Conservation (phyloP, 2,113 vertebrate species). For the Hemiprocne comata region DNA sequence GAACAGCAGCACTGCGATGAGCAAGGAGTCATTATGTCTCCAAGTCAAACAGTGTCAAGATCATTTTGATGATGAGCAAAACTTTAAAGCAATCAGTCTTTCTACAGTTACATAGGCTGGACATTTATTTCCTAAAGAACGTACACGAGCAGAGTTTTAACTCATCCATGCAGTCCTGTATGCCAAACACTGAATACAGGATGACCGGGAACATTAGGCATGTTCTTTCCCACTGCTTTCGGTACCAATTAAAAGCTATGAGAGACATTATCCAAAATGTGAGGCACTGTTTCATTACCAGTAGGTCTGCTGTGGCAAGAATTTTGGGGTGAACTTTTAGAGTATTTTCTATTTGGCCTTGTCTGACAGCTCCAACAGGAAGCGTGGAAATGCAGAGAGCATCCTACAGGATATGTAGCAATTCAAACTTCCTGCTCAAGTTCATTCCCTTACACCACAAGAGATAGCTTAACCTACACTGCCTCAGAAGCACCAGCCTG, state of each 20-base stretch:
- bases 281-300: background rate
- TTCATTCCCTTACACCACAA: background rate
- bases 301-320: background rate
- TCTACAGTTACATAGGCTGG: background rate
- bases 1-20: rapidly evolving
- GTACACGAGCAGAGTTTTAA: background rate
- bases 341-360: background rate
- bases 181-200: background rate
- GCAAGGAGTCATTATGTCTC: background rate
- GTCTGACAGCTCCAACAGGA: background rate
- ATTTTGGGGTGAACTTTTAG: background rate
- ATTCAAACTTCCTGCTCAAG: slow-evolving; percentile 2
- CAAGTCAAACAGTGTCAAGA: background rate
- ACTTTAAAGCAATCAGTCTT: background rate
- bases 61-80: background rate
- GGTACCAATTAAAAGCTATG: background rate
- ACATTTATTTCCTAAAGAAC: background rate
- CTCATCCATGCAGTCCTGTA: rapidly evolving
- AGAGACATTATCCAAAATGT: background rate
- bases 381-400: background rate
- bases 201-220: background rate
- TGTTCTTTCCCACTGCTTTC: background rate
- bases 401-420: slow-evolving; percentile 15
- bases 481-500: background rate
- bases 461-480: background rate